phyloP scores from a whole-genome alignment of 2,797 vertebrate species.

The Bucorvus abyssinicus region DNA sequence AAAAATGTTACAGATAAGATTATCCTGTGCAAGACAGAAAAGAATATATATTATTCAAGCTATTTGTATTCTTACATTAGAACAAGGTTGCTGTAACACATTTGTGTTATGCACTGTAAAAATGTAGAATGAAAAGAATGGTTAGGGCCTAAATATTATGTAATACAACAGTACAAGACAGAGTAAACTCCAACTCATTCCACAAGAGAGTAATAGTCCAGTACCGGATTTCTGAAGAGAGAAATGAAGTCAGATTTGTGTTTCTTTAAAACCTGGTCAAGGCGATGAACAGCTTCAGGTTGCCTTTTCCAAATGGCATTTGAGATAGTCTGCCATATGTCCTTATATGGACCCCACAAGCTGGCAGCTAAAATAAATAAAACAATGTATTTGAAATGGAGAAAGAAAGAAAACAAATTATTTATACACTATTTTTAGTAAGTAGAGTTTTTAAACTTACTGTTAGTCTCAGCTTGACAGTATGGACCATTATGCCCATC shows the following conservation, averaged over 20 bases:
- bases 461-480: not conserved
- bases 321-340: conserved; percentile 92
- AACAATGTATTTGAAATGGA: not conserved
- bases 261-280: conserved; percentile 95
- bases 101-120: not conserved
- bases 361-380: conserved; percentile 85
- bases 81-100: not conserved
- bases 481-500: not conserved
- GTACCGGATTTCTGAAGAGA: conserved; percentile 95
- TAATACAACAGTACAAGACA: not conserved
- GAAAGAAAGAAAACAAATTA: not conserved
- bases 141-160: not conserved
- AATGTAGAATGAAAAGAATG: not conserved
- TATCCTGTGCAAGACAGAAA: not conserved
- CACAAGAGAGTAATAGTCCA: not conserved
- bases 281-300: conserved; percentile 88
- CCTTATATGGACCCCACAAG: conserved; percentile 96
- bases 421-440: not conserved
- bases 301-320: conserved; percentile 90
- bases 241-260: conserved; percentile 94
- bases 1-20: not conserved
- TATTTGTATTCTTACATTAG: not conserved
- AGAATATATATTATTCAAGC: not conserved
- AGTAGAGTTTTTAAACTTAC: not conserved
- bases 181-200: not conserved